Evolutionary conservation across 2,888 invertebrate genomes (phyloP), one percentile per base, ranked within the genome.

Genomic region (Baccha elongata): DNA sequence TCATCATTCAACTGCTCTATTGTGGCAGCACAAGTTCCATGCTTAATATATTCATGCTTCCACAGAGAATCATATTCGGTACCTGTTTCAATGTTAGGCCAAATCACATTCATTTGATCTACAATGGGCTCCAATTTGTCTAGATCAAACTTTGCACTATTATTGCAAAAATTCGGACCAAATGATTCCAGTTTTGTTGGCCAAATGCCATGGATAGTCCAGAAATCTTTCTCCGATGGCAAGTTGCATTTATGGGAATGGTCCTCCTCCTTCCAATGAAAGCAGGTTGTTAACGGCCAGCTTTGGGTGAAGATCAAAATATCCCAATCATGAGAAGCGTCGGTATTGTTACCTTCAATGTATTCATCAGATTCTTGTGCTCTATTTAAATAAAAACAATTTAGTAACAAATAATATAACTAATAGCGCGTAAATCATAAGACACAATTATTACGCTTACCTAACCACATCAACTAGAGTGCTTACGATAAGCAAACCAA

Each of bases 191-290:
- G 89, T 87, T 94, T 93, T 0, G 95, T 94, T 0, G 97, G 97
- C 97, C 97, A 97, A 40, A 96, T 92, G 1, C 96, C 96, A 87
- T 97, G 96, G 32, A 97, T 93, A 0, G 94, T 93, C 96, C 96
- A 97, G 2, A 93, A 91, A 62, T 93, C 92, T 11, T 90, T 91
- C 53, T 92, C 91, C 15, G 85, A 89, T 2, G 95, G 96, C 85
- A 96, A 89, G 0, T 90, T 88, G 87, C 96, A 97, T 1, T 92
- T 91, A 86, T 95, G 93, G 0, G 91, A 87, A 0, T 92, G 88
- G 53, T 92, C 91, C 58, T 92, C 90, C 85, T 94, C 93, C 86
- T 93, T 92, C 95, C 96, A 96, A 80, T 93, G 91, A 42, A 92
- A 92, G 87, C 96, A 96, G 1, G 94, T 92, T 0, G 94, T 94